phyloP scores from a whole-genome alignment of 2,888 invertebrate species.

The Tiphia femorata region DNA sequence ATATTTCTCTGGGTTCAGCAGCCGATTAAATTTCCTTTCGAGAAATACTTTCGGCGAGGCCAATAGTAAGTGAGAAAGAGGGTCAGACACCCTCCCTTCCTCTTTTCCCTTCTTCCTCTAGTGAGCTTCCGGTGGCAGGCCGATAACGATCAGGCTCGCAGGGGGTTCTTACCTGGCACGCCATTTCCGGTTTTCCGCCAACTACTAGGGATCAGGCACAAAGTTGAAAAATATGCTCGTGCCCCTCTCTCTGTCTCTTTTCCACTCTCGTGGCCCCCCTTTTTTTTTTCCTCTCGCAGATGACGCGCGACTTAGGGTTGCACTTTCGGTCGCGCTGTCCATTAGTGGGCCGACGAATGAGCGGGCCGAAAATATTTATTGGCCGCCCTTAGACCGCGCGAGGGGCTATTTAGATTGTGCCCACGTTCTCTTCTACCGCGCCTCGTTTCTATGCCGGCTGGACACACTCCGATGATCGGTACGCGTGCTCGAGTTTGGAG shows the following conservation, averaged over 20 bases:
- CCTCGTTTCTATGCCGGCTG: too few relatives aligned
- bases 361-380: neutral
- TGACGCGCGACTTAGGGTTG: slow-evolving; percentile 18
- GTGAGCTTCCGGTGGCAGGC: neutral
- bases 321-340: slow-evolving; percentile 9
- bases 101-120: too few relatives aligned
- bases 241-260: slow-evolving; percentile 1
- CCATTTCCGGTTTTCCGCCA: neutral
- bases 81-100: too few relatives aligned
- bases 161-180: slow-evolving; percentile 1
- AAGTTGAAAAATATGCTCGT: neutral
- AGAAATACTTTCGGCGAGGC: too few relatives aligned
- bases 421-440: too few relatives aligned
- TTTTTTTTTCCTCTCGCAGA: slow-evolving; percentile 15
- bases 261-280: neutral
- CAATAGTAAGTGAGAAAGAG: too few relatives aligned
- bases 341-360: slow-evolving; percentile 9
- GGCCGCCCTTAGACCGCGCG: neutral
- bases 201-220: neutral
- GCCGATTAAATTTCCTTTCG: too few relatives aligned
- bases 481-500: too few relatives aligned
- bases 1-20: too few relatives aligned
- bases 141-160: neutral
- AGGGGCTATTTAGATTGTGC: too few relatives aligned
- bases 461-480: too few relatives aligned